Evolutionary conservation across 2,113 vertebrate genomes (phyloP).

Genomic region (Esox niger): DNA sequence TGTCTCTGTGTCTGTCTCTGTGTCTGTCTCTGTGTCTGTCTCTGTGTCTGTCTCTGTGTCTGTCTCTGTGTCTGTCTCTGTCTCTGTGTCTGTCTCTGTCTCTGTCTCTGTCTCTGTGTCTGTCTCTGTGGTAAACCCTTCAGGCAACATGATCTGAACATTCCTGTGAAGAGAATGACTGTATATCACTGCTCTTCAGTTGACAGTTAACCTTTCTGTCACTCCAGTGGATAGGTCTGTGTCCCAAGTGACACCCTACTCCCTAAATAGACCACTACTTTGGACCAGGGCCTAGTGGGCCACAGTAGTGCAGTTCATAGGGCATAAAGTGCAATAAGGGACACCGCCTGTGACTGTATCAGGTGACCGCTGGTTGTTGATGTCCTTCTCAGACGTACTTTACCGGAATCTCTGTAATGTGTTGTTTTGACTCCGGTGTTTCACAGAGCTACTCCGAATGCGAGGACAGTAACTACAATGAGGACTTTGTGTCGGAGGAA

Average conservation of each 20-base stretch:
- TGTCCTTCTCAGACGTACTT: not conserved
- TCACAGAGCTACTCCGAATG: conserved; percentile 69
- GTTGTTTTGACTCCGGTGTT: conserved; percentile 28
- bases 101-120: no score
- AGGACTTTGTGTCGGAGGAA: conserved; percentile 33
- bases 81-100: no score
- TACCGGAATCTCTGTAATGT: conserved; percentile 28
- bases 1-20: no score
- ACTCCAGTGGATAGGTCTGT: not conserved
- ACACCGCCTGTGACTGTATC: not conserved
- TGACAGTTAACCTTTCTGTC: not conserved
- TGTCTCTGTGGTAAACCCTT: no score
- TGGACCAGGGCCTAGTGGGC: no score
- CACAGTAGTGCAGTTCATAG: no score
- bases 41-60: no score
- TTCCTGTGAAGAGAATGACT: not conserved
- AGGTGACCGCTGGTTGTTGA: conserved; percentile 3
- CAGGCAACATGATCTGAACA: not conserved
- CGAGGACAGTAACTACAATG: conserved; percentile 66
- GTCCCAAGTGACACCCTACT: not conserved
- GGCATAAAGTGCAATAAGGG: not conserved
- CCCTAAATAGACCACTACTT: no score
- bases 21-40: no score
- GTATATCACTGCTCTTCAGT: not conserved
- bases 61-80: no score